phyloP scores from a whole-genome alignment of 2,113 vertebrate genomes.

The Ailurus styani region DNA sequence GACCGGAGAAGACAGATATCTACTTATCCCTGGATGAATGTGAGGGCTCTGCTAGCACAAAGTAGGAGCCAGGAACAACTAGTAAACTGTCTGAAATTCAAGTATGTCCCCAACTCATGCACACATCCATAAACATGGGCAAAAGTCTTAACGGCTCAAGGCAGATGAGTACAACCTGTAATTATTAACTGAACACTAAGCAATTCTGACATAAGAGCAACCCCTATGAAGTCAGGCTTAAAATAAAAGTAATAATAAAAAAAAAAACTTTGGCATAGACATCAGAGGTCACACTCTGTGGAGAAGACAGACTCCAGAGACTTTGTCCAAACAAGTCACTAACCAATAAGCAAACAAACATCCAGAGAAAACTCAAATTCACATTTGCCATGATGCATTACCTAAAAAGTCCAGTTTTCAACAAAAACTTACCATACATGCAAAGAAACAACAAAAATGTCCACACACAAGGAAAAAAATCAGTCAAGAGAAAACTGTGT shows the following conservation, averaged over 20 bases:
- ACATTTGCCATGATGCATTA: not conserved
- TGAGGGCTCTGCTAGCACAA: not conserved
- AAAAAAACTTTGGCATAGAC: not conserved
- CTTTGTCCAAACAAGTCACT: not conserved
- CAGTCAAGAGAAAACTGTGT: not conserved
- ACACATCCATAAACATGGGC: not conserved
- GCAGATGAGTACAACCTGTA: not conserved
- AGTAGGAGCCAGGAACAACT: not conserved
- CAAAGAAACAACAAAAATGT: not conserved
- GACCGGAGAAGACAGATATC: not conserved
- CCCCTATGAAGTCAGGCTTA: not conserved
- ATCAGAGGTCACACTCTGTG: not conserved
- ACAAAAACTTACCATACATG: not conserved
- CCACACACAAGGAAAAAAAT: not conserved
- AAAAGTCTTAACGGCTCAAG: not conserved
- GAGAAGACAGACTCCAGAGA: not conserved
- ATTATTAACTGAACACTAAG: not conserved
- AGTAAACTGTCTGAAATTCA: not conserved
- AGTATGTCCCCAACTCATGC: not conserved
- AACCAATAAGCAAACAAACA: not conserved
- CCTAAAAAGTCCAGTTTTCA: not conserved
- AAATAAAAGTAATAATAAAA: not conserved
- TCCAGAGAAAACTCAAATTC: not conserved
- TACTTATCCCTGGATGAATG: not conserved
- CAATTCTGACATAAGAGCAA: not conserved